Conservation (phyloP, 2,797 vertebrate genomes). For the Malacoraja senta region DNA sequence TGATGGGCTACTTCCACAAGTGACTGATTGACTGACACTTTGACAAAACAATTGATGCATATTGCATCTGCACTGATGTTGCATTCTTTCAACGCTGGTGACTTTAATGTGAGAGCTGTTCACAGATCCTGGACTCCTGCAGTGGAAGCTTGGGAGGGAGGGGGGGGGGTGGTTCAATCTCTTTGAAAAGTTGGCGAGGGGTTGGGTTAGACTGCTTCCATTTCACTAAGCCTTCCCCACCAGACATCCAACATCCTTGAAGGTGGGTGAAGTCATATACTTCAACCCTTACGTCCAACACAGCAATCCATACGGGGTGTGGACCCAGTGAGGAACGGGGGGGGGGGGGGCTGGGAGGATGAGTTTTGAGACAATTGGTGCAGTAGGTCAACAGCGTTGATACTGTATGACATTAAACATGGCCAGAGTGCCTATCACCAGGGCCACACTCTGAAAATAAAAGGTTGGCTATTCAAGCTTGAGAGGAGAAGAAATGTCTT, state of each 20-base stretch:
- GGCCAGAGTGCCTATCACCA: neutral
- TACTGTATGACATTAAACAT: neutral
- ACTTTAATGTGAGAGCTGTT: neutral
- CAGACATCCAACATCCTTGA: no score
- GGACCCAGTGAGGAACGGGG: neutral
- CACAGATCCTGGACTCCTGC: neutral
- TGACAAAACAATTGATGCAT: neutral
- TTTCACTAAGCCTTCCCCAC: neutral
- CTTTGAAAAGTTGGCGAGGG: neutral
- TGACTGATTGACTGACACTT: neutral
- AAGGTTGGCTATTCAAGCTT: no score
- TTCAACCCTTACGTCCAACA: neutral
- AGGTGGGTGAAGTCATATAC: neutral
- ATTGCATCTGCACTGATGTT: slow-evolving; percentile 19
- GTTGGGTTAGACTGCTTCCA: neutral
- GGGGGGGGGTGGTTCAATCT: no score
- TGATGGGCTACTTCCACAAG: neutral
- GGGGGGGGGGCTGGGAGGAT: no score
- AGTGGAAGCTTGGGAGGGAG: neutral
- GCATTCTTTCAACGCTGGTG: neutral
- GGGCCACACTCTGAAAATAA: no score
- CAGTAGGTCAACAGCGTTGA: neutral
- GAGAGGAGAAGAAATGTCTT: no score
- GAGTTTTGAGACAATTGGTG: no score
- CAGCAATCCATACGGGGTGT: neutral